Percentiles rank a stretch among this genome's conserved stretches.
Conservation (phyloP, 2,797 vertebrate species). For the Muraenolepis orangiensis region DNA sequence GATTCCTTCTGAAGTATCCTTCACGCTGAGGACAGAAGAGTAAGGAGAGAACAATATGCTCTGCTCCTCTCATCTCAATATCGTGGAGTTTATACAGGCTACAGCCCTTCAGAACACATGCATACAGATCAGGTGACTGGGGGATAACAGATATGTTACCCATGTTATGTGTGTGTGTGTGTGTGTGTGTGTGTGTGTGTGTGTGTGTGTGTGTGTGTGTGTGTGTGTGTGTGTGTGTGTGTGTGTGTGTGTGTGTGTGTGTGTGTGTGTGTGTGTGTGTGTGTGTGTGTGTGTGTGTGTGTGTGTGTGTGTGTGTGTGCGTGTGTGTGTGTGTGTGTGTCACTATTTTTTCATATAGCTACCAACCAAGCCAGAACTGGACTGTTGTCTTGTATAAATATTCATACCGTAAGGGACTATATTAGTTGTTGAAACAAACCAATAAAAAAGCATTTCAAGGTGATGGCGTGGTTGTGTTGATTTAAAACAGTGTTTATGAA, state of each 20-base stretch:
- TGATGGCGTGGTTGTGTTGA: not conserved
- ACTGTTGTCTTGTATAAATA: constrained; percentile 58
- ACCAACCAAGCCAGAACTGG: not conserved
- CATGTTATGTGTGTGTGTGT: constrained; percentile 26
- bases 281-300: not conserved
- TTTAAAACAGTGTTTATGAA: not conserved
- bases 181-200: constrained; percentile 27
- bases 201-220: constrained; percentile 7
- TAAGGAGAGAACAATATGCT: constrained; percentile 36
- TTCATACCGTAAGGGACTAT: constrained; percentile 38
- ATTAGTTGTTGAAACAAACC: constrained; percentile 22
- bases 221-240: not conserved
- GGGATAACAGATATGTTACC: constrained; percentile 35
- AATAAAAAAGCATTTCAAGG: not conserved
- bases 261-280: not conserved
- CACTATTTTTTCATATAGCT: not conserved
- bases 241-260: not conserved
- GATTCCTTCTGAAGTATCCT: constrained; percentile 66
- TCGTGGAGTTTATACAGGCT: constrained; percentile 52
- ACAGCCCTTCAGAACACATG: constrained; percentile 50
- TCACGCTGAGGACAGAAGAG: constrained; percentile 46
- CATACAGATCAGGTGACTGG: constrained; percentile 27
- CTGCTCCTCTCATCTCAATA: constrained; percentile 50
- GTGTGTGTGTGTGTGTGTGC: not conserved
- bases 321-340: not conserved